Evolutionary conservation across 2,797 vertebrate species (phyloP).

Genomic region (Carduelis carduelis): DNA sequence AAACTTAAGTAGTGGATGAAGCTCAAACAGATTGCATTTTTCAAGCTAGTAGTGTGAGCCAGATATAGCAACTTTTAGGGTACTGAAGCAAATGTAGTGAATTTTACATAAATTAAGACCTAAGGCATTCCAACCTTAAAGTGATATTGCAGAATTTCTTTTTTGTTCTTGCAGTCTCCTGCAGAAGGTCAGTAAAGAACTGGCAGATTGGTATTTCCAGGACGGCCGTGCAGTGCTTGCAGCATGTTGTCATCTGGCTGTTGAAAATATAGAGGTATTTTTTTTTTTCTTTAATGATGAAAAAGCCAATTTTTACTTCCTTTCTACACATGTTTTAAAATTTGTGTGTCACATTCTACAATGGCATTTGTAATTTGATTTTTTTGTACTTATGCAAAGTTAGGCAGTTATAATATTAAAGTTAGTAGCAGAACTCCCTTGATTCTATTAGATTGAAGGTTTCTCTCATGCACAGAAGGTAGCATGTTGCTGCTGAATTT

Average conservation of each 20-base stretch:
- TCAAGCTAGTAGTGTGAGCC: neutral
- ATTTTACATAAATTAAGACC: neutral
- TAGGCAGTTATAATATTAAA: neutral
- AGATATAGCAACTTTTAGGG: neutral
- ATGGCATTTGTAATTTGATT: neutral
- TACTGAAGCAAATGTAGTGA: neutral
- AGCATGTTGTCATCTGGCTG: slow-evolving; percentile 91
- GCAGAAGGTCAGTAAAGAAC: slow-evolving; percentile 82
- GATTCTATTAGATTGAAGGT: neutral
- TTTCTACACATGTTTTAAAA: neutral
- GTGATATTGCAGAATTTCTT: neutral
- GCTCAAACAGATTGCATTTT: neutral
- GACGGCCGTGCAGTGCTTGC: slow-evolving; percentile 87
- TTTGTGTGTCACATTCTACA: neutral
- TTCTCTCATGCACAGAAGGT: neutral
- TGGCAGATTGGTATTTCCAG: slow-evolving; percentile 96
- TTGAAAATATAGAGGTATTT: slow-evolving; percentile 88
- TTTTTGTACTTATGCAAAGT: neutral
- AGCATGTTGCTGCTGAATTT: neutral
- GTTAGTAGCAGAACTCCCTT: neutral
- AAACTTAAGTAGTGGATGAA: neutral
- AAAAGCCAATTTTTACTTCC: neutral
- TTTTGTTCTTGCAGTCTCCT: slow-evolving; percentile 78
- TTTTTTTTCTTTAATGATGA: neutral
- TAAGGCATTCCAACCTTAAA: neutral